Base-by-base conservation (phyloP, 2,113 vertebrate genomes). In the Dipodomys merriami region DNA sequence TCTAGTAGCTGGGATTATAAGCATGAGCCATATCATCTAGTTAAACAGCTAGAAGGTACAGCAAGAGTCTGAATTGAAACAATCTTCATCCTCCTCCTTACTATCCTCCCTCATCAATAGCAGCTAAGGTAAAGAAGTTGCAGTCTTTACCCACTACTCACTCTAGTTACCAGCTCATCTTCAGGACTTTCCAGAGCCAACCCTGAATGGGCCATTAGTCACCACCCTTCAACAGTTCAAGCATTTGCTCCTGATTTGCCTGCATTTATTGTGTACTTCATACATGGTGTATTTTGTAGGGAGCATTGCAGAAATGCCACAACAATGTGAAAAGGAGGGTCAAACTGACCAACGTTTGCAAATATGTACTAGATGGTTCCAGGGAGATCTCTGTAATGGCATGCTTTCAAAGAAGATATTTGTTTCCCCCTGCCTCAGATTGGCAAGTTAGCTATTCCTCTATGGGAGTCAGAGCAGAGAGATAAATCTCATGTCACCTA, bases 371-470 rank as follows among this genome's bases (percentile, higher is more conserved):
- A 94, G 35, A 72, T 86, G 65, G 23, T 95, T 89, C 90, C 7
- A 16, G 80, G 44, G 67, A 93, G 27, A 90, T 72, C 79, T 79
- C 68, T 96, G 53, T 53, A 89, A 76, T 83, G 93, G 15, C 30
- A 64, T 82, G 35, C 62, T 91, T 91, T 68, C 0, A 15, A 2
- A 87, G 46, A 93, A 49, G 90, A 62, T 89, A 19, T 7, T 76
- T 2, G 91, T 39, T 86, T 79, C 35, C 74, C 53, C 53, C 53
- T 1, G 39, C 39, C 39, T 39, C 39, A 19, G 64, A 91, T 46
- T 91, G 57, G 12, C 74, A 94, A 79, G 81, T 89, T 95, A 93
- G 94, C 81, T 95, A 90, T 80, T 96, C 19, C 74, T 95, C 84
- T 83, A 68, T 83, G 71, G 82, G 74, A 95, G 82, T 91, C 53